Base-by-base conservation (phyloP, 2,888 invertebrate species). In the Lasioglossum pauxillum region DNA sequence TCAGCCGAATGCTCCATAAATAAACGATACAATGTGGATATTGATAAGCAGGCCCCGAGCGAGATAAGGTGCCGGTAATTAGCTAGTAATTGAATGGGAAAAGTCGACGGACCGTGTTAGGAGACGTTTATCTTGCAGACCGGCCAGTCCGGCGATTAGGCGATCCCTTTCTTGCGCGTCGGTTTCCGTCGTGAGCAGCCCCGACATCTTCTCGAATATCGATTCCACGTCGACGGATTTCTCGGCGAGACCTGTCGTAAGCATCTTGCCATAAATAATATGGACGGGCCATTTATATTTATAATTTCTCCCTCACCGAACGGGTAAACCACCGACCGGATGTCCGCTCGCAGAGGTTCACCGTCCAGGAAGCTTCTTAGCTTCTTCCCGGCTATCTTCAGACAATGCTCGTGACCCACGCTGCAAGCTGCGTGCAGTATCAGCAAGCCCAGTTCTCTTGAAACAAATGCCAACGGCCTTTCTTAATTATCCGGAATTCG, bases 121-220 rank as follows among this genome's bases (percentile, higher is more conserved):
- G 53, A 84, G 87, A 27, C 75, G 75, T 27, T 85, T 83, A 74
- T 91, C 88, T 78, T 80, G 87, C 44, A 88, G 80, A 44, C 83
- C 79, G 23, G 91, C 84, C 85, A 91, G 78, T 5, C 89, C 91
- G 31, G 87, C 78, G 57, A 91, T 85, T 69, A 91, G 71, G 7
- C 90, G 88, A 64, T 91, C 91, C 72, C 83, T 90, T 76, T 91
- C 91, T 76, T 91, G 90, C 0, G 81, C 85, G 79, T 91, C 89
- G 38, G 41, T 86, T 81, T 91, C 87, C 41, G 27, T 67, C 78
- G 83, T n/a, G 44, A 89, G 86, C 5, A 85, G 69, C 69, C 49
- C 72, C 89, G 88, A 90, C 87, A 92, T 90, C 75, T 82, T 84
- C 71, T 90, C 87, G 67, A 87, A 85, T 73, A 82, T 82, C 53